Percentiles rank a stretch among this genome's conserved stretches.
These are phyloP conservation scores for Anableps anableps DNA, from an alignment of 2,797 vertebrate species.

Conservation along the genomic window DNA sequence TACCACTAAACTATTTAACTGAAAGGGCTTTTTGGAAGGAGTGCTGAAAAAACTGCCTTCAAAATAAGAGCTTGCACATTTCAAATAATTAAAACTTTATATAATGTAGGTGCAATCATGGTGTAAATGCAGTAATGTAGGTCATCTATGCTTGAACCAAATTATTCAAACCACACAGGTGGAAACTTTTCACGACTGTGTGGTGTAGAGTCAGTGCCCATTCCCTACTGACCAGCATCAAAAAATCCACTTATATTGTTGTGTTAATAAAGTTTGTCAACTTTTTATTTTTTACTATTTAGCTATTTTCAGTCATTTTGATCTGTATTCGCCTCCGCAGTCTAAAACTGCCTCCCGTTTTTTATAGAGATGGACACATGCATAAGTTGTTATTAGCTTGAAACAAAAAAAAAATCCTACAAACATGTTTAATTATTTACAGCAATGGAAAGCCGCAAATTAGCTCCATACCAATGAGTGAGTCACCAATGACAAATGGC, in stretches of 20 bases:
- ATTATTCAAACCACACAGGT: neutral
- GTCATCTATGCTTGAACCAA: neutral
- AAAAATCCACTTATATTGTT: neutral
- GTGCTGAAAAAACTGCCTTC: neutral
- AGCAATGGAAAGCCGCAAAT: neutral
- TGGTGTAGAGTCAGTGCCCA: neutral
- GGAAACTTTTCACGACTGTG: neutral
- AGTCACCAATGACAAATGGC: conserved; percentile 89
- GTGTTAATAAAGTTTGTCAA: neutral
- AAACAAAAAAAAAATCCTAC: neutral
- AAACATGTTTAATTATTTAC: neutral
- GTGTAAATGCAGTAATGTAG: neutral
- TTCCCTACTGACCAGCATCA: neutral
- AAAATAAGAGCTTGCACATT: neutral
- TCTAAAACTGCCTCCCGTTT: neutral
- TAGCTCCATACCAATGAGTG: conserved; percentile 83
- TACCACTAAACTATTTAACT: neutral
- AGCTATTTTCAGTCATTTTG: neutral
- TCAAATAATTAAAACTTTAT: neutral
- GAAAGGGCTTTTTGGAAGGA: neutral
- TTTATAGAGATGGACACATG: neutral
- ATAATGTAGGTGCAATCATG: neutral
- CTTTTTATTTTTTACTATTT: neutral
- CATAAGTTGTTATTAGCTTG: neutral
- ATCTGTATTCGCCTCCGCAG: neutral